phyloP scores from a whole-genome alignment of 64 coral and sea anemone genomes.

The Montipora foliosa region DNA sequence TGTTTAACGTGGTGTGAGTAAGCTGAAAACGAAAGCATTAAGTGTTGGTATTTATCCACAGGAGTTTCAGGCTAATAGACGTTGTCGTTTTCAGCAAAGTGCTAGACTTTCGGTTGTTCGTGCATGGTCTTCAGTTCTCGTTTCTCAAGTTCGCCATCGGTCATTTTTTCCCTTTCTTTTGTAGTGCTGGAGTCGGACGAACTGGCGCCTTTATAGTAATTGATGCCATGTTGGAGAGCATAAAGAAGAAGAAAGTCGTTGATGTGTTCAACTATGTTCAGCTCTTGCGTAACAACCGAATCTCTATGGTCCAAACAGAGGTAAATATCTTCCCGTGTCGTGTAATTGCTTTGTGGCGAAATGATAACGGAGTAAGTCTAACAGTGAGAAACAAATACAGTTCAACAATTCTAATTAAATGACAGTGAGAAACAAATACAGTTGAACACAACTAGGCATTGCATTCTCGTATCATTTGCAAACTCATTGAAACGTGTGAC shows the following conservation, averaged over 20 bases:
- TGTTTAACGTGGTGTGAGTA: too few relatives aligned
- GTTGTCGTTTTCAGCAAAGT: too few relatives aligned
- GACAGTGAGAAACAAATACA: too few relatives aligned
- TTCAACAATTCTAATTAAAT: too few relatives aligned
- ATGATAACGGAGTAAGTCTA: neutral
- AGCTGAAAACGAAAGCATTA: too few relatives aligned
- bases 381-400: neutral
- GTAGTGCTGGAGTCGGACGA: constrained; percentile 69
- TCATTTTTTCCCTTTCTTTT: neutral
- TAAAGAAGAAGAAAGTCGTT: constrained; percentile 44
- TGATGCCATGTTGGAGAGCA: constrained; percentile 81
- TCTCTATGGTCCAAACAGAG: constrained; percentile 65
- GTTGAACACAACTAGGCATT: too few relatives aligned
- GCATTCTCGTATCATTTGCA: too few relatives aligned
- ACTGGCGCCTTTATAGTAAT: constrained; percentile 64
- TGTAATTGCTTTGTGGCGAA: neutral
- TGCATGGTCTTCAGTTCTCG: too few relatives aligned
- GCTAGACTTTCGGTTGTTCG: too few relatives aligned
- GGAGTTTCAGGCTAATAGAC: too few relatives aligned
- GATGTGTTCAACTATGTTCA: constrained; percentile 67
- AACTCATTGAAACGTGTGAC: too few relatives aligned
- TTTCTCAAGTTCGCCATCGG: neutral
- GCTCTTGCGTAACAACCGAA: constrained; percentile 32
- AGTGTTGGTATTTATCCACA: too few relatives aligned
- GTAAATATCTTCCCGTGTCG: neutral